Percentiles rank a stretch among this genome's conserved stretches.
Conservation (phyloP, 1,140 invertebrate species). For the Chelonus insularis region DNA sequence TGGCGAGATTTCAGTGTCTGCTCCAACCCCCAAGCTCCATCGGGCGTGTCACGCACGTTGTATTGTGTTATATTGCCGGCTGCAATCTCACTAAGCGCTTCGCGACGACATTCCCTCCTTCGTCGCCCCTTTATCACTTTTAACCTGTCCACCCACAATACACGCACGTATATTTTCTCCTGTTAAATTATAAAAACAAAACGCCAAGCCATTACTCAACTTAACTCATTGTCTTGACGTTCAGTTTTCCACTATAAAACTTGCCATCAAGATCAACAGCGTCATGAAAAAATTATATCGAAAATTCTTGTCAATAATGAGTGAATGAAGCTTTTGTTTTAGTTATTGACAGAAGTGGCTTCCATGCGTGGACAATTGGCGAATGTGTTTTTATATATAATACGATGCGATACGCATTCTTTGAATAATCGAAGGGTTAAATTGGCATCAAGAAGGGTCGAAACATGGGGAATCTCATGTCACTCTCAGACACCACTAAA, state of each 20-base stretch:
- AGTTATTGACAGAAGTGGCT: too few relatives aligned
- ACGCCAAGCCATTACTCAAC: background rate
- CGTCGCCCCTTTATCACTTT: conserved; percentile 18
- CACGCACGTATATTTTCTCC: conserved; percentile 30
- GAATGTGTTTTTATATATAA: background rate
- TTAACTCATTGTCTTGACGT: too few relatives aligned
- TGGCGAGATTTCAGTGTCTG: conserved; percentile 60
- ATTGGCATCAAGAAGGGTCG: background rate
- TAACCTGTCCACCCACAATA: conserved; percentile 56
- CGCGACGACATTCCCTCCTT: conserved; percentile 45
- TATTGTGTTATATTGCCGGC: conserved; percentile 60
- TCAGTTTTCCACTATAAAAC: too few relatives aligned
- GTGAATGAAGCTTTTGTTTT: too few relatives aligned
- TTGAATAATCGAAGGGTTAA: conserved; percentile 20
- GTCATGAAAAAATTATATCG: too few relatives aligned
- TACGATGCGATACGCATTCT: conserved; percentile 26
- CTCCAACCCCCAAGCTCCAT: conserved; percentile 39
- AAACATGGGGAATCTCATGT: conserved; percentile 36
- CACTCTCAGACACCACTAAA: conserved; percentile 57
- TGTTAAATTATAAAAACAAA: conserved; percentile 2
- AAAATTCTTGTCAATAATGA: too few relatives aligned
- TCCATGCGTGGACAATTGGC: too few relatives aligned
- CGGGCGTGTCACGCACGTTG: conserved; percentile 58
- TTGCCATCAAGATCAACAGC: too few relatives aligned
- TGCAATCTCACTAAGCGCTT: conserved; percentile 61